Evolutionary conservation across 37 sponge, comb jelly and placozoan genomes (phyloP), one percentile per base, ranked within the genome.

Genomic region (Axinella damicornis): DNA sequence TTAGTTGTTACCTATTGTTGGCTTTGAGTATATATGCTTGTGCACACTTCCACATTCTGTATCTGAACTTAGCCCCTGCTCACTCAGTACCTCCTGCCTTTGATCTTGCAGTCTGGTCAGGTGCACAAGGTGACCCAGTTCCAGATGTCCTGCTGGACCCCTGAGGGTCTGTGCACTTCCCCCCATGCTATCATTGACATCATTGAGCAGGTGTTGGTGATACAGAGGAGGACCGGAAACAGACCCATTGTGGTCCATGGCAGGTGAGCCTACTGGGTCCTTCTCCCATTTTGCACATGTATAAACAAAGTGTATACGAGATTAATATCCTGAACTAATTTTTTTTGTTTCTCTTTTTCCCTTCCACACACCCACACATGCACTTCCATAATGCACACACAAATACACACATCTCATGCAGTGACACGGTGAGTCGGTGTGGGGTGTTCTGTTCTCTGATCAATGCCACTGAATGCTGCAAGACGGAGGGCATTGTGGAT

Each of bases 191-290:
- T 89, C 35, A 77, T 71, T 46, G 57, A n/a, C 0, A 33, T 83
- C 33, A 76, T 89, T 12, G 89, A 89, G 22, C 69, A 89, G 54
- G 28, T 89, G 65, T 31, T 71, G 16, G 77, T 64, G 32, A 40
- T 69, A 21, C 89, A 89, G 76, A 82, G 89, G 71, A 89, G 84
- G 71, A 83, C 78, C 28, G 89, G 84, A 71, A 83, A 83, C 59
- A 68, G 60, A 25, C 71, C 84, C 30, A 89, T 89, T 53, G 57
- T 83, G 21, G 73, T 89, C 2, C 89, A 89, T 58, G 85, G 89
- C 71, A 71, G 77, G 89, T 89, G 15, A 36, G 41, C 18, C 25
- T 19, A 2, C 33, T 21, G 22, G 69, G 20, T 34, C 35, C 6
- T 5, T 68, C 35, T 74, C 17, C 31, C 37, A 74, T 13, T 46